Evolutionary conservation across 1,140 invertebrate genomes (phyloP).

Genomic region (Philopotamus ludificatus): DNA sequence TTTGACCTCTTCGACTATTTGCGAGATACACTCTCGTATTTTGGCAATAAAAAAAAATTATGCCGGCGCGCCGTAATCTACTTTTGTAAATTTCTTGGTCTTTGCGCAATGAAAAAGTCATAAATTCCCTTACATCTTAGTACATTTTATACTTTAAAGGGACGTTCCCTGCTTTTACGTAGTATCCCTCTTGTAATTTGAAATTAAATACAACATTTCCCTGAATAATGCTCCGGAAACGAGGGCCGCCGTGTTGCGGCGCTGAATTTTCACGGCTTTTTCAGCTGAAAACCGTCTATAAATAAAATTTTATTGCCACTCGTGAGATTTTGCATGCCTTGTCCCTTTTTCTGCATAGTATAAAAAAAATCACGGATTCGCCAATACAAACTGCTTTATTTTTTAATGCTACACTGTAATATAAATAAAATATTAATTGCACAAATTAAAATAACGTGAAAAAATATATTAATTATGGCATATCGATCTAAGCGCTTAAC

Average conservation of each 20-base stretch:
- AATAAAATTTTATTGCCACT: slow-evolving; percentile 9
- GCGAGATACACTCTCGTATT: no score
- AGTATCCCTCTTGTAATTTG: slow-evolving; percentile 9
- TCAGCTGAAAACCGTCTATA: neutral
- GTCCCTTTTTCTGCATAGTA: no score
- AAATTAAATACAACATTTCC: slow-evolving; percentile 15
- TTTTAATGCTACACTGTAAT: no score
- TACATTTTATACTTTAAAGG: neutral
- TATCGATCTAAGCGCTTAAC: no score
- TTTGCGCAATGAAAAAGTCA: slow-evolving; percentile 8
- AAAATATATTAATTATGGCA: no score
- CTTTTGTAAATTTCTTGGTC: neutral
- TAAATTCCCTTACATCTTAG: slow-evolving; percentile 11
- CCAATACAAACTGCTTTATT: no score
- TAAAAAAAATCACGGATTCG: no score
- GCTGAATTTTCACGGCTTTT: slow-evolving; percentile 10
- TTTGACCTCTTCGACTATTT: no score
- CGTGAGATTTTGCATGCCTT: neutral
- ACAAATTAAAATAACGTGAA: no score
- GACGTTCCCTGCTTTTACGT: neutral
- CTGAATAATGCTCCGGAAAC: slow-evolving; percentile 5
- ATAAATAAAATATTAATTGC: no score
- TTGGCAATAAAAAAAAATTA: no score
- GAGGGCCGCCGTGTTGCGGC: neutral
- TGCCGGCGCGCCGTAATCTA: no score